Percentiles rank a stretch among this genome's conserved stretches.
Evolutionary conservation across 2,888 invertebrate species (phyloP).

Genomic region (Drosophila phalerata): DNA sequence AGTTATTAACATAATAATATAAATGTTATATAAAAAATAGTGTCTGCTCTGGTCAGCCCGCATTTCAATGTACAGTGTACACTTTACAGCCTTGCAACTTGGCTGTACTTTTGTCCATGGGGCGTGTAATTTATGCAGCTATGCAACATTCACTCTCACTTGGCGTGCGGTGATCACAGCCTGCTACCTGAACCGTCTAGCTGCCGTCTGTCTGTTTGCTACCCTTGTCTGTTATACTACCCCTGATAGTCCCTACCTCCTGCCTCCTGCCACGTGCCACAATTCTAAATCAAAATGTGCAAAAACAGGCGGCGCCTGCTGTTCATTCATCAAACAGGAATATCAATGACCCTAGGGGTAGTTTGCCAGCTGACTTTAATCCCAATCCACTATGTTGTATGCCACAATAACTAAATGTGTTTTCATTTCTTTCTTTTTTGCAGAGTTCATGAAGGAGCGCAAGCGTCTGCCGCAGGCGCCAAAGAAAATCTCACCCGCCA

Average conservation of each 20-base stretch:
- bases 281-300: conserved; percentile 75
- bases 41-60: conserved; percentile 70
- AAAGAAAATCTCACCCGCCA: conserved; percentile 84
- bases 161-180: conserved; percentile 30
- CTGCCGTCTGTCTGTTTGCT: conserved; percentile 23
- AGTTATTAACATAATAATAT: conserved; percentile 53
- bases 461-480: conserved; percentile 85
- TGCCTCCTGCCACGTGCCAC: conserved; percentile 72
- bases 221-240: conserved; percentile 42
- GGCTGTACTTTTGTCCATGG: conserved; percentile 53
- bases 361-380: conserved; percentile 68
- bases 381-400: conserved; percentile 30
- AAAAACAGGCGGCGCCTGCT: conserved; percentile 78
- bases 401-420: conserved; percentile 36
- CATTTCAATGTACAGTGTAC: conserved; percentile 38
- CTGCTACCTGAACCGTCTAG: conserved; percentile 42
- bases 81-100: conserved; percentile 26
- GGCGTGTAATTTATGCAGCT: conserved; percentile 77
- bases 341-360: conserved; percentile 54
- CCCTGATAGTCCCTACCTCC: conserved; percentile 46
- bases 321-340: conserved; percentile 24
- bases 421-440: conserved; percentile 43
- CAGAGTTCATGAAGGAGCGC: conserved; percentile 86
- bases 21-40: conserved; percentile 19
- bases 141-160: conserved; percentile 36